These are phyloP conservation scores for Zosterops lateralis DNA, from an alignment of 2,113 vertebrate species.

Conservation along the genomic window DNA sequence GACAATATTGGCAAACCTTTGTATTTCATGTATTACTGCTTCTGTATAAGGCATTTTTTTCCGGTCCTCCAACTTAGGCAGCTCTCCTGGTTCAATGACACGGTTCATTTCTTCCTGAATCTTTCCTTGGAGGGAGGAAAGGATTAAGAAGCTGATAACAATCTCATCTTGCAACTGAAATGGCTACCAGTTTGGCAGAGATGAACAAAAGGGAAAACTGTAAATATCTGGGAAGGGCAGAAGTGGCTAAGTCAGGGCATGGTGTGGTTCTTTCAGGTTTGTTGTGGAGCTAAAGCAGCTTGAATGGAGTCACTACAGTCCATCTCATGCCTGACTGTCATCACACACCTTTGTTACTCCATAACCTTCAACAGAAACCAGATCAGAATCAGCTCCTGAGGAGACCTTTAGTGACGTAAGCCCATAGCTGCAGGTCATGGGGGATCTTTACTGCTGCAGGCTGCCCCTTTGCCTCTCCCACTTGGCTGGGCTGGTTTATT, in stretches of 20 bases:
- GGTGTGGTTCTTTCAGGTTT: not conserved
- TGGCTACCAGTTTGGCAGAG: not conserved
- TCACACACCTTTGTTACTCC: not conserved
- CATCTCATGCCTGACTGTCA: not conserved
- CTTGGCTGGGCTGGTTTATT: constrained; percentile 3
- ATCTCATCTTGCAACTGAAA: not conserved
- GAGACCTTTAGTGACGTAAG: constrained; percentile 10
- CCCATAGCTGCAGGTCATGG: not conserved
- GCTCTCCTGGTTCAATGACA: constrained; percentile 50
- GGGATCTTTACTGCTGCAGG: not conserved
- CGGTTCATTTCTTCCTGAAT: constrained; percentile 68
- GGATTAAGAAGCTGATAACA: constrained; percentile 24
- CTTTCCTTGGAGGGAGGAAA: constrained; percentile 55
- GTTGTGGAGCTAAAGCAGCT: not conserved
- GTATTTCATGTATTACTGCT: constrained; percentile 85
- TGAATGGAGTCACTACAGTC: not conserved
- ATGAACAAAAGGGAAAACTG: not conserved
- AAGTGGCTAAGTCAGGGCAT: not conserved
- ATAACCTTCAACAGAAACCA: not conserved
- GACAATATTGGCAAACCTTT: constrained; percentile 81
- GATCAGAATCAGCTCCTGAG: constrained; percentile 42
- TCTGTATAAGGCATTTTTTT: constrained; percentile 81
- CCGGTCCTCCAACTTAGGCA: constrained; percentile 60
- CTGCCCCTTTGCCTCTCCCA: constrained; percentile 22
- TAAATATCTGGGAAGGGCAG: not conserved